These are phyloP conservation scores for Eulithis prunata DNA, from an alignment of 2,888 invertebrate species.

Conservation along the genomic window DNA sequence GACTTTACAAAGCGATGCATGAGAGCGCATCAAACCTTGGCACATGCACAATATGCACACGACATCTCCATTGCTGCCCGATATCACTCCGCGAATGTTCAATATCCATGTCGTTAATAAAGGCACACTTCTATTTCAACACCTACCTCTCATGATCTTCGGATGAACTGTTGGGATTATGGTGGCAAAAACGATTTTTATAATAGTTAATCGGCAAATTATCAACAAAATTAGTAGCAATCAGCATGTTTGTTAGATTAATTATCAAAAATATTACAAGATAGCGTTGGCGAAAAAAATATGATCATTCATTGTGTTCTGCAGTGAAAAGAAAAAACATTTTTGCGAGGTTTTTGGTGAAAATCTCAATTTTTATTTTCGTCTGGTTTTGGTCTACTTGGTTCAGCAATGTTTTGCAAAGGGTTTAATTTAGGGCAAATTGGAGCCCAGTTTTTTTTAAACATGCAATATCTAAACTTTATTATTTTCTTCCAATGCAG, in stretches of 20 bases:
- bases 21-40: too few species aligned
- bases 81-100: neutral
- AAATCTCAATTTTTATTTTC: too few species aligned
- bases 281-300: neutral
- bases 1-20: too few species aligned
- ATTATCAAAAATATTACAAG: slow-evolving; percentile 35
- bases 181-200: slow-evolving; percentile 34
- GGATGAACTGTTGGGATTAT: slow-evolving; percentile 30
- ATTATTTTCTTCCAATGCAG: too few species aligned
- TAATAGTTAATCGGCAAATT: slow-evolving; percentile 16
- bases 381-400: too few species aligned
- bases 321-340: neutral
- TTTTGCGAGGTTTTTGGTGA: too few species aligned
- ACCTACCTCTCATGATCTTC: slow-evolving; percentile 45
- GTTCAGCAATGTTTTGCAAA: too few species aligned
- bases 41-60: too few species aligned
- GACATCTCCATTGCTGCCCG: too few species aligned
- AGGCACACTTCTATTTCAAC: neutral
- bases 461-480: too few species aligned
- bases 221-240: slow-evolving; percentile 15
- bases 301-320: neutral
- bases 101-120: neutral
- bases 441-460: too few species aligned
- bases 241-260: slow-evolving; percentile 36
- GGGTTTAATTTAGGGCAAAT: too few species aligned